A percentile compares a stretch with the other conserved stretches of the same genome.
Evolutionary conservation across 1,140 invertebrate genomes (phyloP).

Genomic region (Dendroctonus ponderosae): DNA sequence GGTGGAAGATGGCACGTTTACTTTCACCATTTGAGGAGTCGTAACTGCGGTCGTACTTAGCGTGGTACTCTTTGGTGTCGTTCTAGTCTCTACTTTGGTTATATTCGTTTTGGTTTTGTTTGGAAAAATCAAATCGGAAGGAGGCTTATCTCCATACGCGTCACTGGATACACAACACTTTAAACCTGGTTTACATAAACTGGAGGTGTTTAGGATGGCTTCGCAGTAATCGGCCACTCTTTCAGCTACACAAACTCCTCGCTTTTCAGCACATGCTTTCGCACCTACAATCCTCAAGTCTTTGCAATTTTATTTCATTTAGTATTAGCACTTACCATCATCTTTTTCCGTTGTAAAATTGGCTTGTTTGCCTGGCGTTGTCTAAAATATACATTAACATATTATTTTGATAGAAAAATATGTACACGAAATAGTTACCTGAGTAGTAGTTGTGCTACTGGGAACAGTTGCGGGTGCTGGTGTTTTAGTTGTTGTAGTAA

Average conservation of each 20-base stretch:
- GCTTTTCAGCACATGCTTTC: slow-evolving; percentile 50
- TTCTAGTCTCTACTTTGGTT: slow-evolving; percentile 48
- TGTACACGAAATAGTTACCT: slow-evolving; percentile 27
- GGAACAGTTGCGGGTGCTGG: slow-evolving; percentile 13
- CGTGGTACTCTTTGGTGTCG: slow-evolving; percentile 48
- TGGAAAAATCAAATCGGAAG: slow-evolving; percentile 70
- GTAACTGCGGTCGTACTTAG: slow-evolving; percentile 14
- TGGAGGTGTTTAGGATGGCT: slow-evolving; percentile 69
- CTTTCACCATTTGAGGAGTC: slow-evolving; percentile 36
- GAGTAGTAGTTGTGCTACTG: slow-evolving; percentile 34
- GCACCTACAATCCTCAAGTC: slow-evolving; percentile 14
- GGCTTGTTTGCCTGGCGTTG: slow-evolving; percentile 31
- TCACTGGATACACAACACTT: slow-evolving; percentile 76
- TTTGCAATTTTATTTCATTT: background rate
- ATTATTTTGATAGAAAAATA: background rate
- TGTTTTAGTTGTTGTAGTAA: slow-evolving; percentile 23
- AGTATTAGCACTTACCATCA: slow-evolving; percentile 20
- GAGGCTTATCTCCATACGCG: slow-evolving; percentile 64
- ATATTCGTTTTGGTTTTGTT: slow-evolving; percentile 53
- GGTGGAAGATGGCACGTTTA: slow-evolving; percentile 47
- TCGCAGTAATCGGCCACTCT: slow-evolving; percentile 81
- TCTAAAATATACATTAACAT: slow-evolving; percentile 30
- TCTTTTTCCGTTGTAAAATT: slow-evolving; percentile 22
- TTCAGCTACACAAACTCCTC: slow-evolving; percentile 79
- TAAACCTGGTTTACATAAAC: slow-evolving; percentile 68